These are phyloP conservation scores for Hirtodrosophila duncani DNA, from an alignment of 2,888 invertebrate species.

Conservation along the genomic window DNA sequence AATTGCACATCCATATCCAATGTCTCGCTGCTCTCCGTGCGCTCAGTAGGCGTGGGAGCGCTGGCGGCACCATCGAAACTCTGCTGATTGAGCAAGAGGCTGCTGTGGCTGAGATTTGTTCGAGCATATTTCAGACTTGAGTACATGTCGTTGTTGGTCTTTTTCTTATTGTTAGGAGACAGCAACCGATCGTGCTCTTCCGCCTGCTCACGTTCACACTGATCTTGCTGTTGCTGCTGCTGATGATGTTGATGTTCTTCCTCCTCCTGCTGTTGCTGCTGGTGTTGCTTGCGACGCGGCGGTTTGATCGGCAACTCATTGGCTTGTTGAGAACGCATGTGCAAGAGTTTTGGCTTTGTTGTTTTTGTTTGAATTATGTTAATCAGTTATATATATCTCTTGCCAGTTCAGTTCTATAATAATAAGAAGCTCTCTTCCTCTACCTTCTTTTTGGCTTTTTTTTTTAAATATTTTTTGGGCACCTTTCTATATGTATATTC, in stretches of 20 bases:
- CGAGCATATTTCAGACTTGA: slow-evolving; percentile 76
- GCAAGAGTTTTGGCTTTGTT: slow-evolving; percentile 5
- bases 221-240: slow-evolving; percentile 19
- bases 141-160: slow-evolving; percentile 57
- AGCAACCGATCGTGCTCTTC: too few species aligned
- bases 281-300: slow-evolving; percentile 36
- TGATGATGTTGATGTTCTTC: background rate
- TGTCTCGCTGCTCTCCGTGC: slow-evolving; percentile 65
- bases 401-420: slow-evolving; percentile 7
- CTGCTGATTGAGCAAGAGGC: slow-evolving; percentile 71
- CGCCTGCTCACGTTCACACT: slow-evolving; percentile 25
- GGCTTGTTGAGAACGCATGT: slow-evolving; percentile 11
- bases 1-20: slow-evolving; percentile 39
- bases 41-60: slow-evolving; percentile 46
- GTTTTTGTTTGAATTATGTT: slow-evolving; percentile 4
- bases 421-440: background rate
- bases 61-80: slow-evolving; percentile 60
- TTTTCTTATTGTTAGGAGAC: slow-evolving; percentile 20
- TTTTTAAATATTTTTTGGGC: too few species aligned
- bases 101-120: slow-evolving; percentile 77
- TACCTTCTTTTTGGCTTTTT: too few species aligned
- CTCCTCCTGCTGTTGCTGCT: slow-evolving; percentile 15
- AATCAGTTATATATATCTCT: slow-evolving; percentile 4
- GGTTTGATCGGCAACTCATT: slow-evolving; percentile 46
- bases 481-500: too few species aligned